Evolutionary conservation across 2,797 vertebrate species (phyloP), one percentile per base, ranked within the genome.

Genomic region (Gymnoscopelus braueri): DNA sequence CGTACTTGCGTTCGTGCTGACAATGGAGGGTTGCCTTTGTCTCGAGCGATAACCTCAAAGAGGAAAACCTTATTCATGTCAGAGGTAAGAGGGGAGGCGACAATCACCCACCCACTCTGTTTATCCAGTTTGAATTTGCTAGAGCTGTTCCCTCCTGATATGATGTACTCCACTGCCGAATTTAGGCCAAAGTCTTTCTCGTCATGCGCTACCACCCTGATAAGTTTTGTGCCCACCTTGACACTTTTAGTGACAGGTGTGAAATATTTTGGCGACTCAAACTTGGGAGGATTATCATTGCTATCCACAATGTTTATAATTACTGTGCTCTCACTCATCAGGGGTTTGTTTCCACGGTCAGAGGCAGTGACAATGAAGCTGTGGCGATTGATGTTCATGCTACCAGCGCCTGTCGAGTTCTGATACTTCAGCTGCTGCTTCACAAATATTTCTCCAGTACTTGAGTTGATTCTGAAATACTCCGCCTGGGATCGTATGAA

Each of bases 311-410:
- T 73, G 64, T 98, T 98, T 65, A 99, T 92, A 60, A 98, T 98
- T 3, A 99, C 95, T 0, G 98, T 99, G 0, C 97, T 96, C 92
- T 99, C 98, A 0, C 98, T 99, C 87, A 98, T 91, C 39, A 98
- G 73, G 0, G 96, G 95, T 71, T 96, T 96, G n/a, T 86, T 84
- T 1, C 97, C 97, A 63, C 98, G 79, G 80, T 99, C 98, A 1
- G 97, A 99, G 0, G 96, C 95, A 0, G 96, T 98, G 67, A 99
- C 96, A 0, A 99, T 95, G 82, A 99, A 99, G 88, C 98, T 99
- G 73, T 99, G 96, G 35, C 97, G 95, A 19, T 99, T 99, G 63
- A 98, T 94, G 71, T 98, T 97, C 57, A 93, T 67, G 0, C 96
- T 96, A 3, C 94, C 93, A 10, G 95, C 92, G 4, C 94, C 91